phyloP scores from a whole-genome alignment of 2,113 vertebrate genomes.

The Cyanoramphus novaezelandiae region DNA sequence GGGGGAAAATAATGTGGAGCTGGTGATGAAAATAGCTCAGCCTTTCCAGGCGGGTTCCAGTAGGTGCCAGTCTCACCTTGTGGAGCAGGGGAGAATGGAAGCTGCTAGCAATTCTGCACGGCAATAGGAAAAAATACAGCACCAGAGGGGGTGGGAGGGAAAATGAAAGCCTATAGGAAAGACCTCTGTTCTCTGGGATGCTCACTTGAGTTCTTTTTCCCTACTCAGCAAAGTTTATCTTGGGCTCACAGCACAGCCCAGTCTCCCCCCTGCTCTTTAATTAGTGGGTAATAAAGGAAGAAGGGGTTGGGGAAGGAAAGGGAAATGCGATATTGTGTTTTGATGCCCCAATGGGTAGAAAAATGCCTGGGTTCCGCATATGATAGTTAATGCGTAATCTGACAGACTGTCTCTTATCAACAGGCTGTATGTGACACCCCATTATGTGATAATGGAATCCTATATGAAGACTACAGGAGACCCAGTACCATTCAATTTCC shows the following conservation, averaged over 20 bases:
- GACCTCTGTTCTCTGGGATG: constrained; percentile 28
- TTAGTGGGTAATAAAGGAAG: constrained; percentile 6
- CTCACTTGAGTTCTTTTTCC: constrained; percentile 14
- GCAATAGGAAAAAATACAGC: background rate
- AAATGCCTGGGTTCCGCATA: constrained; percentile 34
- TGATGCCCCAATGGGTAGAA: constrained; percentile 40
- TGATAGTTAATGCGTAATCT: constrained; percentile 58
- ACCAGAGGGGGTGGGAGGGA: background rate
- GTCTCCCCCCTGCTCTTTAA: background rate
- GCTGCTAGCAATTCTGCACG: constrained; percentile 16
- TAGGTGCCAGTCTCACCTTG: constrained; percentile 64
- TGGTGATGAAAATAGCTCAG: background rate
- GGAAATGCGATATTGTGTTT: constrained; percentile 23
- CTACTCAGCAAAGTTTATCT: constrained; percentile 48
- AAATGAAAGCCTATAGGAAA: background rate
- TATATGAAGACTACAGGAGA: constrained; percentile 28
- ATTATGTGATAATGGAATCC: constrained; percentile 63
- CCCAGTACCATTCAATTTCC: constrained; percentile 55
- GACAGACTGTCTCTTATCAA: constrained; percentile 53
- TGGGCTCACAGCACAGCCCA: background rate
- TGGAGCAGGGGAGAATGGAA: constrained; percentile 29
- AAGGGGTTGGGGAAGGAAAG: background rate
- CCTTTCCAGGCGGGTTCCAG: background rate
- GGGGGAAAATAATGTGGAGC: background rate
- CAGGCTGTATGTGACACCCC: constrained; percentile 32